phyloP scores from a whole-genome alignment of 2,888 invertebrate genomes.

The Eupithecia subumbrata region DNA sequence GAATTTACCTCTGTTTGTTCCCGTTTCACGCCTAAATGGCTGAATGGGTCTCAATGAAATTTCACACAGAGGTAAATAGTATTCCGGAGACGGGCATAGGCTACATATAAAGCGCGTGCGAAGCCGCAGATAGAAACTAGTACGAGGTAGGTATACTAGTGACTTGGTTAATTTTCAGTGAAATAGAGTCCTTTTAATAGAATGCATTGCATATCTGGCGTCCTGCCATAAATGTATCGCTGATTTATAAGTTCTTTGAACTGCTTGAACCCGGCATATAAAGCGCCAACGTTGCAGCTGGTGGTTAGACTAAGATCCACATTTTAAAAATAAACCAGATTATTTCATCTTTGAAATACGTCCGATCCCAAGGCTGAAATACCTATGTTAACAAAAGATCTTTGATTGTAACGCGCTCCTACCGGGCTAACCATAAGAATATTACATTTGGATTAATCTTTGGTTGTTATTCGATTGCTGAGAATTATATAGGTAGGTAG shows the following conservation, averaged over 20 bases:
- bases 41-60: too few relatives aligned
- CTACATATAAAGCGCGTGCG: too few relatives aligned
- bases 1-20: too few relatives aligned
- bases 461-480: background rate
- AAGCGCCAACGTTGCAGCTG: constrained; percentile 17
- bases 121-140: too few relatives aligned
- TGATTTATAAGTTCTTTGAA: constrained; percentile 36
- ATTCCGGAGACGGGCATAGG: too few relatives aligned
- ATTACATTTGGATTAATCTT: too few relatives aligned
- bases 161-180: background rate
- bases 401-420: background rate
- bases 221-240: constrained; percentile 27
- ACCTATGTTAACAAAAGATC: too few relatives aligned
- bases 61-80: too few relatives aligned
- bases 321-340: background rate
- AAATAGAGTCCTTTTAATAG: constrained; percentile 18
- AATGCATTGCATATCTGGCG: constrained; percentile 23
- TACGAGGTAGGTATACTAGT: background rate
- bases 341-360: background rate
- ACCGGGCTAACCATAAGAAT: background rate
- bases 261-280: constrained; percentile 24
- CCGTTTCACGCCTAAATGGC: too few relatives aligned
- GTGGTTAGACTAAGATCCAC: constrained; percentile 6
- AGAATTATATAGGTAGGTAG: background rate
- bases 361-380: background rate